Evolutionary conservation across 2,113 vertebrate species (phyloP).

Genomic region (Otolemur garnettii): DNA sequence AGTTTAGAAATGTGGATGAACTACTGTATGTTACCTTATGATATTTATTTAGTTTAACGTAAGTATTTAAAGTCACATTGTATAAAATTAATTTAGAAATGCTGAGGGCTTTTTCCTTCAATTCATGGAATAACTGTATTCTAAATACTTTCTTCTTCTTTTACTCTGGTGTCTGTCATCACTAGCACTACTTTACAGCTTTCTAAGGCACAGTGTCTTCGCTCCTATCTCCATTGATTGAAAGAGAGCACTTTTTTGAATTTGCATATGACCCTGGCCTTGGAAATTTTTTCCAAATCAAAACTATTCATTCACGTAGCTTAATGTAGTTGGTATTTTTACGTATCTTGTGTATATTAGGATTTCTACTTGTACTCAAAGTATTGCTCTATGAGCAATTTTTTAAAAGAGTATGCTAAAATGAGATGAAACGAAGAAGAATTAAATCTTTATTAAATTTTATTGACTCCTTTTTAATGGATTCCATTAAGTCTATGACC

Average conservation of each 20-base stretch:
- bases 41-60: background rate
- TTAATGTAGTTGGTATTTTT: background rate
- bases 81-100: background rate
- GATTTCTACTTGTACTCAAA: background rate
- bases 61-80: background rate
- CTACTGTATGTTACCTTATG: background rate
- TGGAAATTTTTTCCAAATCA: background rate
- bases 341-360: background rate
- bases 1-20: conserved; percentile 3
- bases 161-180: too few relatives aligned
- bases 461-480: background rate
- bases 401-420: background rate
- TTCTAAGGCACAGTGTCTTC: background rate
- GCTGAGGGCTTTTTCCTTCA: too few relatives aligned
- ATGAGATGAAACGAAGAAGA: background rate
- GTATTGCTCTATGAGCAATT: background rate
- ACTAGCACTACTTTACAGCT: background rate
- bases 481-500: background rate
- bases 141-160: background rate
- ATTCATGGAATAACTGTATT: background rate
- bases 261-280: background rate
- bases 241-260: background rate
- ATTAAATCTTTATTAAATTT: background rate
- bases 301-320: background rate
- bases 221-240: too few relatives aligned